These are phyloP conservation scores for Xanthia icteritia DNA, from an alignment of 2,888 invertebrate genomes.

Conservation along the genomic window DNA sequence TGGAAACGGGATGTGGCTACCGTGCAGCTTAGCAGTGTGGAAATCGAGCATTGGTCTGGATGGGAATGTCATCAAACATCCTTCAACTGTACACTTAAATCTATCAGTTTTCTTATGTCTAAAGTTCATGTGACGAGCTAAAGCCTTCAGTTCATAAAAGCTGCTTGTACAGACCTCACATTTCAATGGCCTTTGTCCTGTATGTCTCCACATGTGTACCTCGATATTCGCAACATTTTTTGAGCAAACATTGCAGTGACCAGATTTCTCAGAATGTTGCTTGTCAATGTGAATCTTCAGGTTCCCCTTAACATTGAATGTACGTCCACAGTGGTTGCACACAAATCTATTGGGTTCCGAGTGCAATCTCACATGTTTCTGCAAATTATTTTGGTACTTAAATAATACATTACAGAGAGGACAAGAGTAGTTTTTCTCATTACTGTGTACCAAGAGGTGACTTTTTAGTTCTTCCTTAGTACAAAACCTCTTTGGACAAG, in stretches of 20 bases:
- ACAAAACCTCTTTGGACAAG: constrained; percentile 80
- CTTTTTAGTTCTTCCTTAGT: constrained; percentile 81
- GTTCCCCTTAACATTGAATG: constrained; percentile 87
- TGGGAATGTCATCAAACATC: constrained; percentile 80
- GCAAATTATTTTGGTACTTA: constrained; percentile 87
- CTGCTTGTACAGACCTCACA: constrained; percentile 83
- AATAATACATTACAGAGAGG: constrained; percentile 85
- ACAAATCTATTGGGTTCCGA: constrained; percentile 77
- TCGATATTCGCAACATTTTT: constrained; percentile 89
- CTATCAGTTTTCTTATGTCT: constrained; percentile 81
- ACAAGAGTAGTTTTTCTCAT: constrained; percentile 79
- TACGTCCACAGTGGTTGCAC: constrained; percentile 83
- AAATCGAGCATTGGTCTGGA: constrained; percentile 82
- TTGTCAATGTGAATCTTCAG: constrained; percentile 88
- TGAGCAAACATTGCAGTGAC: constrained; percentile 86
- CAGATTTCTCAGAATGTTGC: constrained; percentile 89
- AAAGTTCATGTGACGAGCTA: constrained; percentile 83
- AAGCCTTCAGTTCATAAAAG: constrained; percentile 78
- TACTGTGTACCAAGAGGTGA: constrained; percentile 79
- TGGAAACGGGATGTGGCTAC: constrained; percentile 78
- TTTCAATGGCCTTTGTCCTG: constrained; percentile 85
- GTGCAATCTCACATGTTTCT: constrained; percentile 86
- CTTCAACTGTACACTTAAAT: constrained; percentile 78
- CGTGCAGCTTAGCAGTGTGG: constrained; percentile 82
- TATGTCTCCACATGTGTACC: constrained; percentile 89